phyloP scores from a whole-genome alignment of 2,888 invertebrate species.

The Phasia obesa region DNA sequence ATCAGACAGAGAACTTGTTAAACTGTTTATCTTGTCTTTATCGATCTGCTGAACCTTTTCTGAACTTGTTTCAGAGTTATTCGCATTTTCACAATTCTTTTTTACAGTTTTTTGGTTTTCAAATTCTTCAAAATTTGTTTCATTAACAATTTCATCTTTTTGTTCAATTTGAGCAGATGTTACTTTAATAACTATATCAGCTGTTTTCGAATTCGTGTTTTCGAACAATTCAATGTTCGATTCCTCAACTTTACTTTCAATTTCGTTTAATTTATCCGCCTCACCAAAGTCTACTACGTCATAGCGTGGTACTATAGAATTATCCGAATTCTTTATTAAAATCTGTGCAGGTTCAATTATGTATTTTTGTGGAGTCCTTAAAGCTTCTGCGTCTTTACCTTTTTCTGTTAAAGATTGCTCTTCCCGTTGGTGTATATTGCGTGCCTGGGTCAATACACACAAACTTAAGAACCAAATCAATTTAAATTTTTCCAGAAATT shows the following conservation, averaged over 20 bases:
- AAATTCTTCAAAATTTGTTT: too few species aligned
- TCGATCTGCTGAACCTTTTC: too few species aligned
- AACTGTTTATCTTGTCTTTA: too few species aligned
- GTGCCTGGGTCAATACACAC: slow-evolving; percentile 7
- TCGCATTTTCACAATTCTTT: too few species aligned
- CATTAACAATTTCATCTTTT: too few species aligned
- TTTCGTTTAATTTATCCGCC: slow-evolving; percentile 28
- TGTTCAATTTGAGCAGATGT: too few species aligned
- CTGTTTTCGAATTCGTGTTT: too few species aligned
- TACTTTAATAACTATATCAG: too few species aligned
- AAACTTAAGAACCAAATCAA: slow-evolving; percentile 38
- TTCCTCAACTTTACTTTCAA: slow-evolving; percentile 29
- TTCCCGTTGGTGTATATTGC: slow-evolving; percentile 14
- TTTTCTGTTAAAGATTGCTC: background rate
- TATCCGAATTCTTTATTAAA: slow-evolving; percentile 6
- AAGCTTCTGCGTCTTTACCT: background rate
- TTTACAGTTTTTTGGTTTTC: too few species aligned
- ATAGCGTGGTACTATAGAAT: slow-evolving; percentile 17
- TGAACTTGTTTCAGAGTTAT: too few species aligned
- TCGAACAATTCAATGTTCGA: background rate
- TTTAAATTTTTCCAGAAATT: slow-evolving; percentile 32
- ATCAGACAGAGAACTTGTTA: too few species aligned
- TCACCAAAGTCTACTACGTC: slow-evolving; percentile 51
- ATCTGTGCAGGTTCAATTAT: slow-evolving; percentile 44
- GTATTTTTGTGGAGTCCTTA: slow-evolving; percentile 47